Percentiles rank a stretch among this genome's conserved stretches.
These are phyloP conservation scores for Poecilia picta DNA, from an alignment of 2,797 vertebrate species.

Conservation along the genomic window DNA sequence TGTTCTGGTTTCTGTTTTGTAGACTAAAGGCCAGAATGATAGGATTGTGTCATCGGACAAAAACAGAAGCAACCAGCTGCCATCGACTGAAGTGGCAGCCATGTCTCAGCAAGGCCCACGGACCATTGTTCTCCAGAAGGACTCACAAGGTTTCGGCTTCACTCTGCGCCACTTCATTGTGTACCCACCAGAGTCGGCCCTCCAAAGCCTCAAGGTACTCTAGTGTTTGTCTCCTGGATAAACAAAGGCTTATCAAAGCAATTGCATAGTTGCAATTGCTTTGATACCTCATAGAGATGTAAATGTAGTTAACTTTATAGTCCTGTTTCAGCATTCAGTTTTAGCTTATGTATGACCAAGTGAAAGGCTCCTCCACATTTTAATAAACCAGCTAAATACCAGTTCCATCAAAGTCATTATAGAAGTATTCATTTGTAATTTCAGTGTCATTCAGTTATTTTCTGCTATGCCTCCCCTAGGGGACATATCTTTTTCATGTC, in stretches of 20 bases:
- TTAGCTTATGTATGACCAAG: neutral
- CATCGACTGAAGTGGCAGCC: constrained; percentile 71
- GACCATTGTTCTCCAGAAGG: constrained; percentile 89
- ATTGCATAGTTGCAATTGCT: neutral
- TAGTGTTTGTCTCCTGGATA: too few species aligned
- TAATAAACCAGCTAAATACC: neutral
- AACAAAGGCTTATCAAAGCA: too few species aligned
- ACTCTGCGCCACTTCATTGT: constrained; percentile 97
- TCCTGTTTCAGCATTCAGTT: neutral
- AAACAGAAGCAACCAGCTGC: constrained; percentile 71
- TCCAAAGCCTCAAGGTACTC: constrained; percentile 88
- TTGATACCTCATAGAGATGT: neutral
- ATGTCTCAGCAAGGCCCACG: constrained; percentile 82
- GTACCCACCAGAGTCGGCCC: constrained; percentile 90
- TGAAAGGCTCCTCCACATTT: neutral
- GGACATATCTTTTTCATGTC: too few species aligned
- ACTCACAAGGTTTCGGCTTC: constrained; percentile 92
- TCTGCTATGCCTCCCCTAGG: too few species aligned
- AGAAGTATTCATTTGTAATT: too few species aligned
- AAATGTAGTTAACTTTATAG: neutral
- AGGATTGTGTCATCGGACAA: constrained; percentile 80
- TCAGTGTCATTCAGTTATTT: too few species aligned
- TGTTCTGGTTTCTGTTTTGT: constrained; percentile 14
- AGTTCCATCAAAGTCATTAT: neutral
- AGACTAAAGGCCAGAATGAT: constrained; percentile 84